These are phyloP conservation scores for Galeopsomyia nigrocyanea DNA, from an alignment of 2,888 invertebrate genomes.

Conservation along the genomic window DNA sequence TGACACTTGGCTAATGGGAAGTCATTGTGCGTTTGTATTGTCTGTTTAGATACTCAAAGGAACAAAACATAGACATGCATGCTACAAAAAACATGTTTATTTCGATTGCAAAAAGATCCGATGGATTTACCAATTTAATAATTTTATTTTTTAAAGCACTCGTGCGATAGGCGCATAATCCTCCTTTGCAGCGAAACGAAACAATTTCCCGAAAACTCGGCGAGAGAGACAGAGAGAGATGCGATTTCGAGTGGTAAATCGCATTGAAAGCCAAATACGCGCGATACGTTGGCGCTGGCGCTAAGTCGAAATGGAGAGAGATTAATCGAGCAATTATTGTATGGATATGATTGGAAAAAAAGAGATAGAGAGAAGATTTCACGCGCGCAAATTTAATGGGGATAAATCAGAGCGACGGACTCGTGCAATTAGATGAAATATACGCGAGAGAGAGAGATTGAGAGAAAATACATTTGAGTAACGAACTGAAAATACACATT, in stretches of 20 bases:
- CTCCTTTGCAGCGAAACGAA: background rate
- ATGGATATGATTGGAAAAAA: conserved; percentile 17
- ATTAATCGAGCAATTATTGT: conserved; percentile 30
- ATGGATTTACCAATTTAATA: too few species aligned
- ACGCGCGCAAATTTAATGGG: background rate
- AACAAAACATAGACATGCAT: too few species aligned
- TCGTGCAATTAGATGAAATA: conserved; percentile 29
- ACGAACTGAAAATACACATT: conserved; percentile 10
- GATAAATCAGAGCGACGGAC: background rate
- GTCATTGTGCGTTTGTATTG: too few species aligned
- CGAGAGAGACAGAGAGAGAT: background rate
- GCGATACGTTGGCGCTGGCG: background rate
- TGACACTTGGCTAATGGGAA: too few species aligned
- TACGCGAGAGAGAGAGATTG: conserved; percentile 13
- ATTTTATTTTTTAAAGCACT: too few species aligned
- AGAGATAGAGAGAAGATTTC: background rate
- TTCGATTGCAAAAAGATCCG: too few species aligned
- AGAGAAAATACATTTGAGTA: background rate
- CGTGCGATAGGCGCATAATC: too few species aligned
- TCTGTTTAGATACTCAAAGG: too few species aligned
- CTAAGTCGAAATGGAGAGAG: background rate
- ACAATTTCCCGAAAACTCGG: background rate
- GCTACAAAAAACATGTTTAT: too few species aligned
- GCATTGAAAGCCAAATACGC: background rate
- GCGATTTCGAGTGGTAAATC: conserved; percentile 1